Percentiles rank a stretch among this genome's conserved stretches.
phyloP scores from a whole-genome alignment of 2,797 vertebrate species.

The Lerista edwardsae region DNA sequence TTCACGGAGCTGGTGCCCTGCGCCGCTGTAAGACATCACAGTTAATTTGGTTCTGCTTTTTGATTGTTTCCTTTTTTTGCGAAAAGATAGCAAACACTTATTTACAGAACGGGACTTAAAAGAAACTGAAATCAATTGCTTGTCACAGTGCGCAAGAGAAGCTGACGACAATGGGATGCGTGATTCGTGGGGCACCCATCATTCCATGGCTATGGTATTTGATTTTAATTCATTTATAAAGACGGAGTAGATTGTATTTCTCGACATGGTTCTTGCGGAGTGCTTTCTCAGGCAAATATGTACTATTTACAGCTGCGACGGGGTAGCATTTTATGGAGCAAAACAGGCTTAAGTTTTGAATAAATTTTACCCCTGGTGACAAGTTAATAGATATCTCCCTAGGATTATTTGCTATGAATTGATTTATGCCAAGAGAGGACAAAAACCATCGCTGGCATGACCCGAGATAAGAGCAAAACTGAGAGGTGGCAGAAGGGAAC shows the following conservation, averaged over 20 bases:
- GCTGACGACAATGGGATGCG: slow-evolving; percentile 63
- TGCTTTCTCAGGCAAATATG: slow-evolving; percentile 48
- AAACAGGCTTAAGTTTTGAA: slow-evolving; percentile 70
- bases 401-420: slow-evolving; percentile 67
- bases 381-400: slow-evolving; percentile 72
- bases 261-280: slow-evolving; percentile 57
- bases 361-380: slow-evolving; percentile 72
- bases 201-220: slow-evolving; percentile 59
- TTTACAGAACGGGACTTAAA: slow-evolving; percentile 19
- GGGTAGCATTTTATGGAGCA: slow-evolving; percentile 58
- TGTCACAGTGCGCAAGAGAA: slow-evolving; percentile 54
- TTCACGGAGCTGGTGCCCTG: background rate
- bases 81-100: slow-evolving; percentile 21
- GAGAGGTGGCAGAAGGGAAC: slow-evolving; percentile 51
- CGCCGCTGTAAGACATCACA: background rate
- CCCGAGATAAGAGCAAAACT: slow-evolving; percentile 64
- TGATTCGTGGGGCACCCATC: slow-evolving; percentile 61
- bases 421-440: slow-evolving; percentile 69
- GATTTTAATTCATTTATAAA: slow-evolving; percentile 59
- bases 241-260: slow-evolving; percentile 54
- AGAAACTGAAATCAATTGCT: slow-evolving; percentile 51
- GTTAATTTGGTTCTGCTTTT: slow-evolving; percentile 21
- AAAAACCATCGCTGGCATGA: slow-evolving; percentile 60
- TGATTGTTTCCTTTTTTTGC: slow-evolving; percentile 21
- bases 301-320: slow-evolving; percentile 64